These are phyloP conservation scores for Trichosurus vulpecula DNA, from an alignment of 2,797 vertebrate species.

Conservation along the genomic window DNA sequence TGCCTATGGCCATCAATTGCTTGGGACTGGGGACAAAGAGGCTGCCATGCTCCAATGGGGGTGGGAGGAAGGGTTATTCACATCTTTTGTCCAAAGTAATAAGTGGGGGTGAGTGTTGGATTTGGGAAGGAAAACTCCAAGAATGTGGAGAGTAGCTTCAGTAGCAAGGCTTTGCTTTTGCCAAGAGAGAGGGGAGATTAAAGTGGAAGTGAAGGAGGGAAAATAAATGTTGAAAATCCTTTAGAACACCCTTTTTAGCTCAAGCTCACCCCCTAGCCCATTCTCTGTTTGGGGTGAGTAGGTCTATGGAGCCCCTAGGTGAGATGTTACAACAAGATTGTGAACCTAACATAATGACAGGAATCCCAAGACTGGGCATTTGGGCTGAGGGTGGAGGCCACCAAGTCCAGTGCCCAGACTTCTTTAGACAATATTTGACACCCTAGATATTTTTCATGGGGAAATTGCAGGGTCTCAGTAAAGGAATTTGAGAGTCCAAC, in stretches of 20 bases:
- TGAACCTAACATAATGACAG: conserved; percentile 8
- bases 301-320: conserved; percentile 29
- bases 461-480: not conserved
- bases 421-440: not conserved
- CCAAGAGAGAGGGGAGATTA: not conserved
- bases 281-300: not conserved
- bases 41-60: not conserved
- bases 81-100: conserved; percentile 15
- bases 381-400: conserved; percentile 7
- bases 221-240: conserved; percentile 56
- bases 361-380: conserved; percentile 26
- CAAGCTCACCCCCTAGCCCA: conserved; percentile 33
- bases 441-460: not conserved
- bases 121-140: conserved; percentile 30
- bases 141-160: not conserved
- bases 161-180: conserved; percentile 32
- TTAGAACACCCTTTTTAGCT: conserved; percentile 63
- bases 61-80: not conserved
- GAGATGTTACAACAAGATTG: conserved; percentile 62
- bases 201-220: not conserved
- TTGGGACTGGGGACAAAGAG: not conserved
- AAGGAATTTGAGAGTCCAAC: not conserved
- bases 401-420: conserved; percentile 8
- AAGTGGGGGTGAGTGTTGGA: not conserved
- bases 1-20: not conserved